These are phyloP conservation scores for Perithous albicinctus DNA, from an alignment of 2,888 invertebrate genomes.

Conservation along the genomic window DNA sequence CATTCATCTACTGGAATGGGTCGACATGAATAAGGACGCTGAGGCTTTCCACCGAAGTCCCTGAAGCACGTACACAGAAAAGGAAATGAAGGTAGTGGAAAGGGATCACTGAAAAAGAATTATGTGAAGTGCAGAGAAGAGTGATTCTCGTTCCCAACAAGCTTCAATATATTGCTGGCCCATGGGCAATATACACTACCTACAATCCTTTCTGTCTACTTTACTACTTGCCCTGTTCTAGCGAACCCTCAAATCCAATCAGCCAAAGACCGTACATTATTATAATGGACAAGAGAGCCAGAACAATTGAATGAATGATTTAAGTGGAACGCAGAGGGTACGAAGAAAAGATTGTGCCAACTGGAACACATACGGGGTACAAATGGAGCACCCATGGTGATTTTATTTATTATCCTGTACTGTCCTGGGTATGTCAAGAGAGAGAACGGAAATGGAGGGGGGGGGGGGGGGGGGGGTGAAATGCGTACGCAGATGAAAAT, in stretches of 20 bases:
- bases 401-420: slow-evolving; percentile 38
- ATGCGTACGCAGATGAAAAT: slow-evolving; percentile 38
- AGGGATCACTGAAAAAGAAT: slow-evolving; percentile 20
- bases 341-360: background rate
- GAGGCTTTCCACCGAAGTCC: background rate
- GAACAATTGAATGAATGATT: slow-evolving; percentile 49
- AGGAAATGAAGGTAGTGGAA: background rate
- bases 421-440: slow-evolving; percentile 14
- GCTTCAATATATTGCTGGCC: background rate
- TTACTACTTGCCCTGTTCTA: background rate
- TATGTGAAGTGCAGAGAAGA: background rate
- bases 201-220: background rate
- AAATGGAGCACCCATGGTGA: slow-evolving; percentile 21
- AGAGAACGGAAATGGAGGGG: background rate
- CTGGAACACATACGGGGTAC: slow-evolving; percentile 8
- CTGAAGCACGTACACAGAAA: background rate
- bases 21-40: slow-evolving; percentile 12
- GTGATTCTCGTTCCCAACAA: slow-evolving; percentile 2
- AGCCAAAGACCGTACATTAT: slow-evolving; percentile 44
- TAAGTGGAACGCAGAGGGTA: slow-evolving; percentile 11
- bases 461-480: background rate
- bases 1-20: slow-evolving; percentile 7
- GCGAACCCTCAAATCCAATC: slow-evolving; percentile 49
- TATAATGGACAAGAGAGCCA: slow-evolving; percentile 44
- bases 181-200: background rate